A percentile compares a stretch with the other conserved stretches of the same genome.
phyloP scores from a whole-genome alignment of 37 sponge, comb jelly and placozoan genomes.

The Geodia barretti region DNA sequence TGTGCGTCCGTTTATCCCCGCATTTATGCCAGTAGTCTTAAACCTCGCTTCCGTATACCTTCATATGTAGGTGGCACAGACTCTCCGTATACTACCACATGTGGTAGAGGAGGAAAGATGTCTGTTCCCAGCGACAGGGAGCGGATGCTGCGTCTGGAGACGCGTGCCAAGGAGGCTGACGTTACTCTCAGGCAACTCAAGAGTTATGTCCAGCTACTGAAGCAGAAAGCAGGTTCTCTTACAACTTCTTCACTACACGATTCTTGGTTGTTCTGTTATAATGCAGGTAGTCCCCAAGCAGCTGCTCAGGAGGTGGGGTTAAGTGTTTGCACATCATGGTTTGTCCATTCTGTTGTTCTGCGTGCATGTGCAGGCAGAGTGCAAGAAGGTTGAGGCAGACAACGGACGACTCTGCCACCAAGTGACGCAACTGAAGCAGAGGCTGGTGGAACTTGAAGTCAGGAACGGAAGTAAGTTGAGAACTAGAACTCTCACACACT shows the following conservation, averaged over 20 bases:
- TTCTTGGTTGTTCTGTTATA: too few species aligned
- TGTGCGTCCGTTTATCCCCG: background rate
- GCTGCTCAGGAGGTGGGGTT: background rate
- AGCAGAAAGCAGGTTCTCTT: conserved; percentile 55
- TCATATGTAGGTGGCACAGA: too few species aligned
- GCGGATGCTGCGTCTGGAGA: conserved; percentile 50
- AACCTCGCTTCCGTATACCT: background rate
- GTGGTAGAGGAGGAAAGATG: conserved; percentile 50
- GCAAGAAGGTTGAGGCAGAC: conserved; percentile 44
- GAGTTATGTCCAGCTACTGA: conserved; percentile 46
- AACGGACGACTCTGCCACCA: conserved; percentile 67
- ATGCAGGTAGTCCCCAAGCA: background rate
- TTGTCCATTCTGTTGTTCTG: background rate
- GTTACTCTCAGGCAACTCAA: conserved; percentile 55
- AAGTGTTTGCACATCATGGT: background rate
- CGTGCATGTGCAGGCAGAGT: conserved; percentile 34
- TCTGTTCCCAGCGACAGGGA: conserved; percentile 37
- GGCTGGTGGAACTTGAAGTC: conserved; percentile 65
- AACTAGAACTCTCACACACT: background rate
- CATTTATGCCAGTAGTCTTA: background rate
- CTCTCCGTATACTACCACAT: background rate
- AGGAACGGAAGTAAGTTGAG: conserved; percentile 59
- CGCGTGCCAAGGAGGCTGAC: conserved; percentile 71
- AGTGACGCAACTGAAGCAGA: conserved; percentile 54
- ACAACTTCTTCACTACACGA: too few species aligned